A percentile compares a stretch with the other conserved stretches of the same genome.
Evolutionary conservation across 2,888 invertebrate species (phyloP).

Genomic region (Meiosimyza platycephala): DNA sequence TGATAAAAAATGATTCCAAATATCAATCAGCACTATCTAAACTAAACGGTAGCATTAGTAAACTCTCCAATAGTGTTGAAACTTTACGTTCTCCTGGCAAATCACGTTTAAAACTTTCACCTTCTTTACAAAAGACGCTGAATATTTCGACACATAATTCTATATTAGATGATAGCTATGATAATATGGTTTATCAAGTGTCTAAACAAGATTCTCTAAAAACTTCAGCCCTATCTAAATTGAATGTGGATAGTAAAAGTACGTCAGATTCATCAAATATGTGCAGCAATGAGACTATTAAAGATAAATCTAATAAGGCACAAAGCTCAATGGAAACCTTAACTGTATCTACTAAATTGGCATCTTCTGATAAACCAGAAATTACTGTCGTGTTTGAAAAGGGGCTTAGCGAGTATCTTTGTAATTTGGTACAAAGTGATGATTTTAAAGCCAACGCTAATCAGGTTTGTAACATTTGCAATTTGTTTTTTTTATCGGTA

Average conservation of each 20-base stretch:
- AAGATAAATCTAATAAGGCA: neutral
- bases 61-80: slow-evolving; percentile 41
- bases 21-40: slow-evolving; percentile 57
- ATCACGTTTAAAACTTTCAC: neutral
- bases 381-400: slow-evolving; percentile 58
- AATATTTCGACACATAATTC: slow-evolving; percentile 1
- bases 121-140: neutral
- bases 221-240: neutral
- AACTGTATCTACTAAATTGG: neutral
- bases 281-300: neutral
- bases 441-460: slow-evolving; percentile 52
- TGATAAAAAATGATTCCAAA: slow-evolving; percentile 50
- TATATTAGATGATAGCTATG: slow-evolving; percentile 37
- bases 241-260: neutral
- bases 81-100: slow-evolving; percentile 32
- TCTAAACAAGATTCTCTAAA: neutral
- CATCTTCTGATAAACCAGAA: slow-evolving; percentile 42
- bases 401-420: slow-evolving; percentile 55
- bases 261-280: neutral
- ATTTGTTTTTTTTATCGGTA: neutral
- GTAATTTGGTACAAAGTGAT: slow-evolving; percentile 56
- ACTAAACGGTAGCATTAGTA: slow-evolving; percentile 57
- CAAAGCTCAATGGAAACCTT: neutral
- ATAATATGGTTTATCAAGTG: slow-evolving; percentile 25
- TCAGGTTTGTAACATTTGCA: slow-evolving; percentile 38